phyloP scores from a whole-genome alignment of 1,140 invertebrate species.

The Drosophila tropicalis region DNA sequence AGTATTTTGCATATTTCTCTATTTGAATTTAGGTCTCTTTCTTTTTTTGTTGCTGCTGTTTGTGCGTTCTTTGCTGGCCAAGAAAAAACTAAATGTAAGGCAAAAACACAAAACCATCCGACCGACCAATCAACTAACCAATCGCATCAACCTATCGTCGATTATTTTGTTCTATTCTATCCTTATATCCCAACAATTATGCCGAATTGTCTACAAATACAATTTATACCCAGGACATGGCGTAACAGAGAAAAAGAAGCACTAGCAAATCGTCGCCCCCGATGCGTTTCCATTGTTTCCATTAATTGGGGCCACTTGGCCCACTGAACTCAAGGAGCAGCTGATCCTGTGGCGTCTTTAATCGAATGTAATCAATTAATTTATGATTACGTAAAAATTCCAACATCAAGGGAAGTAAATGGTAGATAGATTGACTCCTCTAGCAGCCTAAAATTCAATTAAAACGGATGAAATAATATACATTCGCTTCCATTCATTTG shows the following conservation, averaged over 20 bases:
- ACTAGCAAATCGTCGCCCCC: conserved; percentile 33
- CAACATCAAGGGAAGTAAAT: not conserved
- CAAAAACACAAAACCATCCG: not conserved
- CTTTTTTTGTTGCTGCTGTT: conserved; percentile 52
- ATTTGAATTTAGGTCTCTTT: conserved; percentile 13
- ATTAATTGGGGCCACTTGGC: conserved; percentile 45
- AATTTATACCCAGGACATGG: conserved; percentile 61
- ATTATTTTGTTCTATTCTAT: conserved; percentile 43
- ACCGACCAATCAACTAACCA: no score
- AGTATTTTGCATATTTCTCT: conserved; percentile 17
- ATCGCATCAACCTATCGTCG: conserved; percentile 15
- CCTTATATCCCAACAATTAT: conserved; percentile 63
- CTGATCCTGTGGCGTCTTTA: conserved; percentile 59
- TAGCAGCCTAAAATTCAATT: not conserved
- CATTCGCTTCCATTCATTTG: no score
- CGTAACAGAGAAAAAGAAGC: conserved; percentile 30
- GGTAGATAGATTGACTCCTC: not conserved
- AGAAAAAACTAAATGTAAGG: conserved; percentile 44
- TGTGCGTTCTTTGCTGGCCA: conserved; percentile 27
- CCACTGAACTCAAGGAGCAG: conserved; percentile 10
- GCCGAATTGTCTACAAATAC: conserved; percentile 79
- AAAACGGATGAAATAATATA: not conserved
- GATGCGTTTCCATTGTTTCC: conserved; percentile 29
- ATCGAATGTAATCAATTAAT: conserved; percentile 72
- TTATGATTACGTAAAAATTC: conserved; percentile 66